Conservation (phyloP, 2,888 invertebrate species). For the Oxycera nigricornis region DNA sequence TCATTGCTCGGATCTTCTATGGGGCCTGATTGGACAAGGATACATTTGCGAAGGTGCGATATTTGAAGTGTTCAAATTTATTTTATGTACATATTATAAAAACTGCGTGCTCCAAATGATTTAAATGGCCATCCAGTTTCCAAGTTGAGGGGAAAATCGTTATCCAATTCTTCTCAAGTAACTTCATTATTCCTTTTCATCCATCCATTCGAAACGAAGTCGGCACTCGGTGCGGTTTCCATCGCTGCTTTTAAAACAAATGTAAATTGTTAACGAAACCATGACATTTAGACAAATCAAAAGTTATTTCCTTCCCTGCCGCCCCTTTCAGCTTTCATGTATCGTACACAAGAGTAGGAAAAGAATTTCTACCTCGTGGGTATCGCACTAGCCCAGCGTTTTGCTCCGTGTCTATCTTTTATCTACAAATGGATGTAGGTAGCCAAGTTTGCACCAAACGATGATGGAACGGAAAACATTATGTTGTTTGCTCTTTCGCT, state of each 20-base stretch:
- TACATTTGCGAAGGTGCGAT: constrained; percentile 98
- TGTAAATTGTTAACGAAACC: constrained; percentile 7
- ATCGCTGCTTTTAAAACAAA: not conserved
- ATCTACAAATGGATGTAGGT: no score
- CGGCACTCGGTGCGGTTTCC: not conserved
- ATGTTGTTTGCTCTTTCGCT: constrained; percentile 17
- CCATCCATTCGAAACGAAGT: not conserved
- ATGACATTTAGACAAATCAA: not conserved
- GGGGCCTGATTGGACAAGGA: constrained; percentile 99
- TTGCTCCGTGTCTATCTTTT: constrained; percentile 1
- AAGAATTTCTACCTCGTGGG: not conserved
- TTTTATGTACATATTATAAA: not conserved
- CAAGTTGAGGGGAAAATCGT: not conserved
- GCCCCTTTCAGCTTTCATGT: not conserved
- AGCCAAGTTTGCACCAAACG: constrained; percentile 16
- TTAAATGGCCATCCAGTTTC: not conserved
- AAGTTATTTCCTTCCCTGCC: not conserved
- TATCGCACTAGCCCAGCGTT: not conserved
- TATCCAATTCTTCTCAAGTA: no score
- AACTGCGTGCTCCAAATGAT: no score
- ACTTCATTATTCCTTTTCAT: not conserved
- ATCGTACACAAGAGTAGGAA: constrained; percentile 22
- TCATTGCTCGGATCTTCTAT: constrained; percentile 99
- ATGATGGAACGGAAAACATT: constrained; percentile 14
- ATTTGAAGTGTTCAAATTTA: constrained; percentile 36